These are phyloP conservation scores for Chloroceryle aenea DNA, from an alignment of 2,113 vertebrate species.

Conservation along the genomic window DNA sequence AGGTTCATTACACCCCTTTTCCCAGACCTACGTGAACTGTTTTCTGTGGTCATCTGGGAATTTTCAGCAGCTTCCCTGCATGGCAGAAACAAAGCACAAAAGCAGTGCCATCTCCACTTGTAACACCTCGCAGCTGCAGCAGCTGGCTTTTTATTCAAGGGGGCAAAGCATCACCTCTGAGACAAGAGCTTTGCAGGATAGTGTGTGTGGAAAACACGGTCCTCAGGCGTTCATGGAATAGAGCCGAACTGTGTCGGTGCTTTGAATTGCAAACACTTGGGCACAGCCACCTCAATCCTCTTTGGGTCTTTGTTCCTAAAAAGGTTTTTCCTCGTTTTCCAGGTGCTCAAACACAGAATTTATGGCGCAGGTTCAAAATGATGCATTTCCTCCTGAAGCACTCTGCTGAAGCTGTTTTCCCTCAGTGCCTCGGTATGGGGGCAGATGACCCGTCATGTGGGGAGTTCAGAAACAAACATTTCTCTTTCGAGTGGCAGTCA, in stretches of 20 bases:
- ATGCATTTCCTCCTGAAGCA: neutral
- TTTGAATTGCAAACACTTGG: neutral
- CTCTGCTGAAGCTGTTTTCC: neutral
- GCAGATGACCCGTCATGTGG: neutral
- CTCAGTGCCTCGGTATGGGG: neutral
- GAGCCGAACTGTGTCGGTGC: rapidly evolving
- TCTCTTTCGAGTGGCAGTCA: neutral
- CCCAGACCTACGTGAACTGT: neutral
- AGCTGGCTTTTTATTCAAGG: neutral
- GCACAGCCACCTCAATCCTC: neutral
- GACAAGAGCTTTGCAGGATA: neutral
- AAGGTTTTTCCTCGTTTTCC: neutral
- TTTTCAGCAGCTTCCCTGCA: neutral
- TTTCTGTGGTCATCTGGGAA: neutral
- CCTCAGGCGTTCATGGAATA: rapidly evolving
- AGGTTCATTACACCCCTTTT: neutral
- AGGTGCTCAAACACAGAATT: neutral
- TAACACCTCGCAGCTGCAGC: neutral
- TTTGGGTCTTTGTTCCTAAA: neutral
- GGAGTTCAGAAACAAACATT: neutral
- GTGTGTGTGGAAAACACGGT: neutral
- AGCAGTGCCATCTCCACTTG: neutral
- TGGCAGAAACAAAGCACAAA: neutral
- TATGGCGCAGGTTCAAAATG: neutral
- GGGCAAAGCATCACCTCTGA: neutral